A percentile compares a stretch with the other conserved stretches of the same genome.
phyloP scores from a whole-genome alignment of 2,113 vertebrate genomes.

The Lampris megalopsis region DNA sequence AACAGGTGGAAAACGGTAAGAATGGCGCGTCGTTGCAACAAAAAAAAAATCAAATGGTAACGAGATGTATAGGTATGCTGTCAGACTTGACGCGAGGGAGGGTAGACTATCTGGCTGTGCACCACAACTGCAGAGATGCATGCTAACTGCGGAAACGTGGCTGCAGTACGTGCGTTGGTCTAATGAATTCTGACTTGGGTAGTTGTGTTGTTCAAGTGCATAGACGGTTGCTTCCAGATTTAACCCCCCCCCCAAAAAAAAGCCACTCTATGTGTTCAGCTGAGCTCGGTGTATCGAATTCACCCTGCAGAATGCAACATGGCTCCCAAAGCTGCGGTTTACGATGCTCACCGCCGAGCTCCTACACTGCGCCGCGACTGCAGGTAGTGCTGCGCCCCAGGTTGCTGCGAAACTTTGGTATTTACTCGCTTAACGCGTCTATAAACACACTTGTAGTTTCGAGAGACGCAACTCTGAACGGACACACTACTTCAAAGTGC shows the following conservation, averaged over 20 bases:
- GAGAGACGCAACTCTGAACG: slow-evolving; percentile 54
- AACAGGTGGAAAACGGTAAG: slow-evolving; percentile 95
- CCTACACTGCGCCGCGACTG: slow-evolving; percentile 2
- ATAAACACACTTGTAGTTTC: too few relatives aligned
- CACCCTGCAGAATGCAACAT: slow-evolving; percentile 32
- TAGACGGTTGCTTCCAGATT: too few relatives aligned
- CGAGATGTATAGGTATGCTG: background rate
- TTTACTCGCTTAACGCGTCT: too few relatives aligned
- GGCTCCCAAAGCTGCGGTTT: slow-evolving; percentile 48
- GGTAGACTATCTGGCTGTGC: background rate
- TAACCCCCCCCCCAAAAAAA: background rate
- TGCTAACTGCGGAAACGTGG: background rate
- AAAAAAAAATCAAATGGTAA: background rate
- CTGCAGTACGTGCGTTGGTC: too few relatives aligned
- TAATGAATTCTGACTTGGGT: too few relatives aligned
- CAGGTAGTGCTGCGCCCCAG: too few relatives aligned
- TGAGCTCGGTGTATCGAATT: slow-evolving; percentile 11
- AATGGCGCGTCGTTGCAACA: slow-evolving; percentile 39
- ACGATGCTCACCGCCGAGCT: slow-evolving; percentile 12
- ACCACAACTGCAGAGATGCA: background rate
- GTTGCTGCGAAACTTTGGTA: too few relatives aligned
- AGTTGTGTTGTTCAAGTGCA: too few relatives aligned
- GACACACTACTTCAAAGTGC: slow-evolving; percentile 70
- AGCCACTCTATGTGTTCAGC: slow-evolving; percentile 15
- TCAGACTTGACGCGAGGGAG: slow-evolving; percentile 24